These are phyloP conservation scores for Gnathonemus echidnorhynchus DNA, from an alignment of 2,113 vertebrate genomes.

Conservation along the genomic window DNA sequence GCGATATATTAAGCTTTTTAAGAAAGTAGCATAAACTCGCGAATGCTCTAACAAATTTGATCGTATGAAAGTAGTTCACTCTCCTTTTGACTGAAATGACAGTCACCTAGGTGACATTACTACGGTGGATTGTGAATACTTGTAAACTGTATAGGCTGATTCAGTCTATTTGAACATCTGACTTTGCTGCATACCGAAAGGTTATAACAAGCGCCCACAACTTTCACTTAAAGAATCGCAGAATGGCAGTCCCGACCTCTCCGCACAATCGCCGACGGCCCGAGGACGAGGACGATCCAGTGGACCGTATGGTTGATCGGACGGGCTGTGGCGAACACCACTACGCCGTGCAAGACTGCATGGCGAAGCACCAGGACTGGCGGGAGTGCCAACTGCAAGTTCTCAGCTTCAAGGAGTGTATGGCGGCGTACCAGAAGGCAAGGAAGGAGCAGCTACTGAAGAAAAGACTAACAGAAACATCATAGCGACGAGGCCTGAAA, in stretches of 20 bases:
- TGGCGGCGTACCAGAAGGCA: conserved; percentile 63
- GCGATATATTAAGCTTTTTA: neutral
- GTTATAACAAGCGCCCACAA: neutral
- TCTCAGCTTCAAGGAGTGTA: conserved; percentile 76
- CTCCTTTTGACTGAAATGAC: neutral
- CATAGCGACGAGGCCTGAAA: neutral
- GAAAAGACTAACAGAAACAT: conserved; percentile 9
- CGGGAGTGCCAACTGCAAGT: conserved; percentile 72
- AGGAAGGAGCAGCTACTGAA: conserved; percentile 49
- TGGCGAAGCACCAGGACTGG: conserved; percentile 86
- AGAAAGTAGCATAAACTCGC: neutral
- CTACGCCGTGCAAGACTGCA: conserved; percentile 81
- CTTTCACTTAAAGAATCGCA: neutral
- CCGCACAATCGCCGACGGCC: conserved; percentile 62
- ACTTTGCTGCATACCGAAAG: neutral
- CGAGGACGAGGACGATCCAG: conserved; percentile 68
- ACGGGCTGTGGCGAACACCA: conserved; percentile 77
- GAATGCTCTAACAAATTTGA: neutral
- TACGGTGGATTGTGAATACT: neutral
- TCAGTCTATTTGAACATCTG: neutral
- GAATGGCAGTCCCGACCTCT: conserved; percentile 58
- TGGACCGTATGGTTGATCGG: conserved; percentile 72
- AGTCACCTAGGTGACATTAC: neutral
- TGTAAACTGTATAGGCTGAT: neutral
- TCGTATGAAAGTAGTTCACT: neutral